Evolutionary conservation across 2,888 invertebrate genomes (phyloP), one percentile per base, ranked within the genome.

Genomic region (Polymixis flavicincta): DNA sequence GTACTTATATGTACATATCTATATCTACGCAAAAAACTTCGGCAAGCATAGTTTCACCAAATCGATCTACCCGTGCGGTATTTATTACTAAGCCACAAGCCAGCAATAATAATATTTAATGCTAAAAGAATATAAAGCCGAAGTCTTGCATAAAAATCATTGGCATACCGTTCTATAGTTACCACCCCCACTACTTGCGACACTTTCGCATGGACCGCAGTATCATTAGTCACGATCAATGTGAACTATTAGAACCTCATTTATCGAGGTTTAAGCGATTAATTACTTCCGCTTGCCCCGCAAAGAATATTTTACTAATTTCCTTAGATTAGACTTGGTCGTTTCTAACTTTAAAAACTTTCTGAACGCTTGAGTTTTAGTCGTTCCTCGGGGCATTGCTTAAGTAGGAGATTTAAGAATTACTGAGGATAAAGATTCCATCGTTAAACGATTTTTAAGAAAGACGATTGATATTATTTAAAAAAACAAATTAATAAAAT

Each of bases 241-340:
- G 60, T 71, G 65, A 71, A 65, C 83, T 83, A 82, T 82, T 82
- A 82, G 78, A 71, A 74, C 59, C 83, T 77, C 83, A 82, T 82
- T 83, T 63, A 82, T 78, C 78, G 67, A 66, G 65, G 54, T 82
- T 74, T 48, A 32, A 74, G 42, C 78, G 60, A 82, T 82, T 78
- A 82, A 82, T 82, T 82, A 71, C 59, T 82, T 78, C 74, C 74
- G 59, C 73, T 74, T 61, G 52, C 42, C 32, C 69, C 70, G 22
- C 78, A 70, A 63, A 54, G 74, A 78, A 82, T 74, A 78, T 78
- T 78, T 82, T 61, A 78, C 78, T 61, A 82, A 82, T 82, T 82
- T 82, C 74, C 65, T 78, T 68, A 68, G 68, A 82, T 74, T 61
- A 78, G 37, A 71, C 45, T 77, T 59, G 9, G 60, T 59, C 22